Conservation (phyloP, 2,888 invertebrate genomes). For the Matsumyia berberina region DNA sequence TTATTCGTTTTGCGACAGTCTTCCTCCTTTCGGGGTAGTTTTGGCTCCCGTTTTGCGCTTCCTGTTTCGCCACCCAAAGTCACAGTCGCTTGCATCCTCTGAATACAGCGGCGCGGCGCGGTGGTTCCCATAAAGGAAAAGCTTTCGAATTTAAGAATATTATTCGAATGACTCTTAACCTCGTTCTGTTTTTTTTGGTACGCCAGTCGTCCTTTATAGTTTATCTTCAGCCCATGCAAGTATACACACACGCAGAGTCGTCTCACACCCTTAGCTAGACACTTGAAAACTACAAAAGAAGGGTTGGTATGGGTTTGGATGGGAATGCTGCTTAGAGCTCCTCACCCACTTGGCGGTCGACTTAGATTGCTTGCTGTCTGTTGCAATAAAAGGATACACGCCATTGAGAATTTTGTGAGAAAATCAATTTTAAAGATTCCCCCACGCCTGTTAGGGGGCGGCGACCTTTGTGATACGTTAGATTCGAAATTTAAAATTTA, state of each 20-base stretch:
- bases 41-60: slow-evolving; percentile 17
- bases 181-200: slow-evolving; percentile 40
- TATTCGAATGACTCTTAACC: slow-evolving; percentile 75
- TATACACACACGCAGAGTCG: slow-evolving; percentile 31
- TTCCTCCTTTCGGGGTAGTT: slow-evolving; percentile 25
- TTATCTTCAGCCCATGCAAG: slow-evolving; percentile 47
- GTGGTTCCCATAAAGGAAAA: slow-evolving; percentile 35
- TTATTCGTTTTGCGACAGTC: slow-evolving; percentile 60
- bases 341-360: slow-evolving; percentile 33
- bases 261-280: slow-evolving; percentile 30
- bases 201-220: slow-evolving; percentile 31
- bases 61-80: neutral
- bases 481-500: slow-evolving; percentile 39
- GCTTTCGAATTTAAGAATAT: slow-evolving; percentile 65
- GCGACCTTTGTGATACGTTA: slow-evolving; percentile 17
- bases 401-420: slow-evolving; percentile 56
- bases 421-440: slow-evolving; percentile 65
- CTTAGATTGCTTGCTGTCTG: slow-evolving; percentile 54
- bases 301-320: neutral
- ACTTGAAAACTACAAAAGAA: slow-evolving; percentile 44
- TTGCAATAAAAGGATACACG: slow-evolving; percentile 71
- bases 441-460: neutral
- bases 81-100: slow-evolving; percentile 64
- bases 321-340: too few species aligned
- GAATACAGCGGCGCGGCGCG: slow-evolving; percentile 32